Evolutionary conservation across 2,797 vertebrate species (phyloP), one percentile per base, ranked within the genome.

Genomic region (Cuniculus paca): DNA sequence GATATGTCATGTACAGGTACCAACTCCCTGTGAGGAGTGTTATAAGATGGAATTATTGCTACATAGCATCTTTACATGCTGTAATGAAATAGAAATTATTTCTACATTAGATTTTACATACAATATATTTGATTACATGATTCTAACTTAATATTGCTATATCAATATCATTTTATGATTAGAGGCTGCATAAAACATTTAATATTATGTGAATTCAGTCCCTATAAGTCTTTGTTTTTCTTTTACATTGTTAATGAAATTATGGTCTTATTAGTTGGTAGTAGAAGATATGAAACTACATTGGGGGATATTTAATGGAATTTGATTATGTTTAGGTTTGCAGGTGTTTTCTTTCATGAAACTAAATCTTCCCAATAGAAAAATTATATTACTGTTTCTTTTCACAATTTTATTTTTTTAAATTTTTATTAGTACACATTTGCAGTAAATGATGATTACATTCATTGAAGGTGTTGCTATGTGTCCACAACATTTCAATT

Each of bases 351-450:
- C 36, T 70, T 88, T 74, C 39, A 68, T 65, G 16, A 95, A 93
- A 93, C 89, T 78, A 68, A 74, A 89, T 86, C 2, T 50, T 94
- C 26, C 9, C 17, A 13, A 85, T 79, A 82, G 87, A 24, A 93
- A 74, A 2, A 56, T 50, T 28, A 13, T 48, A 48, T 52, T 80
- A 74, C 7, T 48, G 42, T 45, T 19, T 63, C 11, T 79, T 89
- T 20, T 48, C 77, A 6, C 24, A 45, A 14, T 79, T 75, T 83
- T 54, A 80, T 65, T 22, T 58, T 65, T 34, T 65, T 34, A 6
- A 3, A 65, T 5, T 65, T 65, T 65, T 65, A 65, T 34, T n/a
- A n/a, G 2, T 16, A n/a, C 7, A 19, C 13, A 31, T 65, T 65
- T 65, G 34, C 34, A 17, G 14, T 65, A 65, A 6, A 6, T n/a